A percentile compares a stretch with the other conserved stretches of the same genome.
phyloP scores from a whole-genome alignment of 2,888 invertebrate genomes.

The Galeruca laticollis region DNA sequence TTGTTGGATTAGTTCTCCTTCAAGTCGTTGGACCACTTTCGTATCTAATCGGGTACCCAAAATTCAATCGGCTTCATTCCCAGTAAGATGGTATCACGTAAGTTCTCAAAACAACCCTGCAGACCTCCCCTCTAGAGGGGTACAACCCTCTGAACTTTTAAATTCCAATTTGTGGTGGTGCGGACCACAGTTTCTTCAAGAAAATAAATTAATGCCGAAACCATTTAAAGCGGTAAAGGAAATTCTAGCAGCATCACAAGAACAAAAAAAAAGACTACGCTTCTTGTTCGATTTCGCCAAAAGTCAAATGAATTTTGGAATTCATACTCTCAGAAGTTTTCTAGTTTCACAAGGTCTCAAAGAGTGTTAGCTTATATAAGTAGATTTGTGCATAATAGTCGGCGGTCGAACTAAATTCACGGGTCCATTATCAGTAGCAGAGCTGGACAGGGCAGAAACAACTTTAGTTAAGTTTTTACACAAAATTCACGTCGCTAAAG shows the following conservation, averaged over 20 bases:
- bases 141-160: neutral
- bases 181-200: slow-evolving; percentile 1
- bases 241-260: neutral
- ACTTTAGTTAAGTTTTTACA: neutral
- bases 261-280: too few relatives aligned
- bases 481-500: neutral
- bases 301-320: slow-evolving; percentile 15
- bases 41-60: slow-evolving; percentile 19
- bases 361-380: neutral
- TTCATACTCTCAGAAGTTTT: neutral
- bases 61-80: slow-evolving; percentile 10
- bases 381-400: neutral
- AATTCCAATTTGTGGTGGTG: slow-evolving; percentile 24
- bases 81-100: slow-evolving; percentile 13
- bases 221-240: neutral
- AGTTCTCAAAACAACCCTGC: slow-evolving; percentile 19
- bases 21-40: slow-evolving; percentile 19
- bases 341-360: neutral
- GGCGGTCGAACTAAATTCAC: neutral
- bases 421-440: neutral
- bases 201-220: neutral
- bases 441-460: neutral
- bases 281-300: neutral
- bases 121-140: slow-evolving; percentile 15
- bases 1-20: slow-evolving; percentile 3